Conservation (phyloP, 2,797 vertebrate species). For the Lerista edwardsae region DNA sequence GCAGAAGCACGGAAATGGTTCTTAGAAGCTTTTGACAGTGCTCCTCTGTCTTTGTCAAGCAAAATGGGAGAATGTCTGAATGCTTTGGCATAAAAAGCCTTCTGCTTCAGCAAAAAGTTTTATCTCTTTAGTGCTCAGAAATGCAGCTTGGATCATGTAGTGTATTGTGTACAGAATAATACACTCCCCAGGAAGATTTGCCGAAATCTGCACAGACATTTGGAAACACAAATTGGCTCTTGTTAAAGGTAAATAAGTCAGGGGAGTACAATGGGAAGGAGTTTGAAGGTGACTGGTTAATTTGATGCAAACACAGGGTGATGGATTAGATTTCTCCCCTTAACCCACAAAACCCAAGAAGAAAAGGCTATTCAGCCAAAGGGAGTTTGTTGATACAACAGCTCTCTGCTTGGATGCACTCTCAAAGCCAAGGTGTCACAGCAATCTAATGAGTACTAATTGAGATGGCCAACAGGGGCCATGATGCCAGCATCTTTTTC, state of each 20-base stretch:
- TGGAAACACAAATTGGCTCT: constrained; percentile 5
- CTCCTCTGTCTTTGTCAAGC: constrained; percentile 54
- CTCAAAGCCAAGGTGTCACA: background rate
- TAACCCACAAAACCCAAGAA: background rate
- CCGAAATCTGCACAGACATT: background rate
- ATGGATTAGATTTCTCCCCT: background rate
- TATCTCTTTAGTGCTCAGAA: constrained; percentile 21
- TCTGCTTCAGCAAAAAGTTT: constrained; percentile 43
- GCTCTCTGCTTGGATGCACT: background rate
- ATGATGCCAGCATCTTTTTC: background rate
- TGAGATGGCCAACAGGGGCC: background rate
- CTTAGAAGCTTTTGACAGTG: constrained; percentile 44
- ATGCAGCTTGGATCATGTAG: background rate
- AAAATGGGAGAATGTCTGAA: constrained; percentile 53
- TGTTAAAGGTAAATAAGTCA: constrained; percentile 4
- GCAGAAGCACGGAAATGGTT: constrained; percentile 49
- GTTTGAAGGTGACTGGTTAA: constrained; percentile 17
- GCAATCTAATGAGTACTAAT: background rate
- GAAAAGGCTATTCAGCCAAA: constrained; percentile 12
- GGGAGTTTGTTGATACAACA: background rate
- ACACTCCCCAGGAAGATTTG: background rate
- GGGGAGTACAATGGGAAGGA: background rate
- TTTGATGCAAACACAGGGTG: constrained; percentile 13
- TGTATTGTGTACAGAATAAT: constrained; percentile 6
- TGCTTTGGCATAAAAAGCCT: constrained; percentile 35